Conservation (phyloP, 2,113 vertebrate species). For the Nothoprocta pentlandii region DNA sequence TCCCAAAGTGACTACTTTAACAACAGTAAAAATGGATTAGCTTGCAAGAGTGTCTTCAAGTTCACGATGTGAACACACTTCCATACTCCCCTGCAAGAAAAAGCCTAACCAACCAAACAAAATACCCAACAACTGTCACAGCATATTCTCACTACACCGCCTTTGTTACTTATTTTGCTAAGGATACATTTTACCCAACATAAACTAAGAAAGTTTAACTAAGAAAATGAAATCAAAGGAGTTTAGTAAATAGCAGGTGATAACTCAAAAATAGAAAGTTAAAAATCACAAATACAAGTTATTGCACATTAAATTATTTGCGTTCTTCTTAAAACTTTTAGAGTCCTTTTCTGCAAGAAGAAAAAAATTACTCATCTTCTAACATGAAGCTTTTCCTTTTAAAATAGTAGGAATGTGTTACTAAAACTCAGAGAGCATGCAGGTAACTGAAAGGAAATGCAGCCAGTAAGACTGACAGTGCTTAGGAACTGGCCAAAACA, state of each 20-base stretch:
- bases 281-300: background rate
- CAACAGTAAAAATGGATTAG: background rate
- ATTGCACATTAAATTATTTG: background rate
- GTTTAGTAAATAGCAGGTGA: background rate
- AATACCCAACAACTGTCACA: background rate
- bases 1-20: background rate
- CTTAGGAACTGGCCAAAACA: background rate
- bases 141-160: background rate
- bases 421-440: background rate
- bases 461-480: background rate
- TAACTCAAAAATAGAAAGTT: background rate
- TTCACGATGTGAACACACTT: background rate
- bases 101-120: no score
- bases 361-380: background rate
- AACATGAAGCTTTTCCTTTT: background rate
- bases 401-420: background rate
- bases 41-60: background rate
- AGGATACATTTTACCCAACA: background rate
- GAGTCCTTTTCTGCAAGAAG: background rate
- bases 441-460: background rate
- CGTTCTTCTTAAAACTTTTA: background rate
- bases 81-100: background rate
- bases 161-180: background rate
- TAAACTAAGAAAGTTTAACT: background rate
- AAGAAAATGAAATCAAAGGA: background rate